phyloP scores from a whole-genome alignment of 2,113 vertebrate species.

The Todiramphus saurophagus region DNA sequence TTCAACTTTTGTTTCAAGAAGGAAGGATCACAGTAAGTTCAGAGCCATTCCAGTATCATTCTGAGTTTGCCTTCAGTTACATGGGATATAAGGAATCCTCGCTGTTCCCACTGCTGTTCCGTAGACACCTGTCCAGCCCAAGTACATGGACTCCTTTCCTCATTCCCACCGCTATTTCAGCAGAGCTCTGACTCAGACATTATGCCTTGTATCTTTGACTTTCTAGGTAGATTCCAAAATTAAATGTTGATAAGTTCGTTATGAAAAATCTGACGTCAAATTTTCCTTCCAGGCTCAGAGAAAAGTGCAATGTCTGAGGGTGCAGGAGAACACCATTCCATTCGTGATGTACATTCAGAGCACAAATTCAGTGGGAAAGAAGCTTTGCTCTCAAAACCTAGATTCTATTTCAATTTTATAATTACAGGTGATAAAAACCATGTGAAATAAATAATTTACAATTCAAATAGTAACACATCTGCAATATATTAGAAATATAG shows the following conservation, averaged over 20 bases:
- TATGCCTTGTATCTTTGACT: background rate
- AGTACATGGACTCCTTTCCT: background rate
- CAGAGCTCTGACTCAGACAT: background rate
- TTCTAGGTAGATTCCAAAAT: background rate
- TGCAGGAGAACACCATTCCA: background rate
- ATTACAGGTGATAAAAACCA: conserved; percentile 26
- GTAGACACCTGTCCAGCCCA: background rate
- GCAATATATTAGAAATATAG: conserved; percentile 47
- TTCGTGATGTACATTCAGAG: background rate
- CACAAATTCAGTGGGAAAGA: conserved; percentile 5
- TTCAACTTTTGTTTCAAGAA: background rate
- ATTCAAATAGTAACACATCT: conserved; percentile 31
- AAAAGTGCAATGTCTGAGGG: background rate
- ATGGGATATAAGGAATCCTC: background rate
- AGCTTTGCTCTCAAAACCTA: conserved; percentile 6
- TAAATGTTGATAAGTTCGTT: background rate
- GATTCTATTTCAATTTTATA: background rate
- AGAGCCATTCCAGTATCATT: background rate
- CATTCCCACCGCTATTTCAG: background rate
- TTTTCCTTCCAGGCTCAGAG: background rate
- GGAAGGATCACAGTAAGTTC: background rate
- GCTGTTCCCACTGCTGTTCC: background rate
- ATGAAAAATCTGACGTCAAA: background rate
- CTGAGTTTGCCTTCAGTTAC: background rate
- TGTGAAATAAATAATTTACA: conserved; percentile 26